Conservation (phyloP, 2,888 invertebrate genomes). For the Zygothrica quintamaculata region DNA sequence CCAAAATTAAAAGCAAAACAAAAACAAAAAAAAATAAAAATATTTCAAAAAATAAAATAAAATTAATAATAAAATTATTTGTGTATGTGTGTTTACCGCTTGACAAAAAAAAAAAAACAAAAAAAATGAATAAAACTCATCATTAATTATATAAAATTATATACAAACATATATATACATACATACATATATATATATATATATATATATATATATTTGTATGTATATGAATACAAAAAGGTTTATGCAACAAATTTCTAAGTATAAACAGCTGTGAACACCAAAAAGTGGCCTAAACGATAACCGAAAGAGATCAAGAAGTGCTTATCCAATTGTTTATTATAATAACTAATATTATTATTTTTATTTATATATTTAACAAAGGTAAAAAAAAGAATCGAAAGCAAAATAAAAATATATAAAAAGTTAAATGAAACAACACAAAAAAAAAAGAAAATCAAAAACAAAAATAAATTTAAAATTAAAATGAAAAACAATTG, state of each 20-base stretch:
- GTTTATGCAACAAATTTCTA: constrained; percentile 45
- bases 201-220: constrained; percentile 29
- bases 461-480: constrained; percentile 12
- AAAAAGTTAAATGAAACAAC: constrained; percentile 9
- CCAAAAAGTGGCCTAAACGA: constrained; percentile 77
- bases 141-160: too few species aligned
- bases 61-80: constrained; percentile 50
- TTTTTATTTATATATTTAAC: background rate
- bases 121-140: too few species aligned
- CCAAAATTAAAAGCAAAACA: constrained; percentile 35
- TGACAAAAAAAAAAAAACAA: too few species aligned
- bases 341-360: too few species aligned
- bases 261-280: constrained; percentile 73
- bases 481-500: constrained; percentile 43
- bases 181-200: constrained; percentile 20
- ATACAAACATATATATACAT: constrained; percentile 37
- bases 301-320: constrained; percentile 51
- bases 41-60: constrained; percentile 43
- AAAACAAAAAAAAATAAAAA: constrained; percentile 10
- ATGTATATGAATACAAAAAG: constrained; percentile 33
- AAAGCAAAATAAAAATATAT: background rate
- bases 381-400: constrained; percentile 9
- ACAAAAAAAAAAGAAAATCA: constrained; percentile 18
- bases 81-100: constrained; percentile 70
- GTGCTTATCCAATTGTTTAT: constrained; percentile 56